Base-by-base conservation (phyloP, 2,888 invertebrate genomes). In the Cheiracanthium punctorium region DNA sequence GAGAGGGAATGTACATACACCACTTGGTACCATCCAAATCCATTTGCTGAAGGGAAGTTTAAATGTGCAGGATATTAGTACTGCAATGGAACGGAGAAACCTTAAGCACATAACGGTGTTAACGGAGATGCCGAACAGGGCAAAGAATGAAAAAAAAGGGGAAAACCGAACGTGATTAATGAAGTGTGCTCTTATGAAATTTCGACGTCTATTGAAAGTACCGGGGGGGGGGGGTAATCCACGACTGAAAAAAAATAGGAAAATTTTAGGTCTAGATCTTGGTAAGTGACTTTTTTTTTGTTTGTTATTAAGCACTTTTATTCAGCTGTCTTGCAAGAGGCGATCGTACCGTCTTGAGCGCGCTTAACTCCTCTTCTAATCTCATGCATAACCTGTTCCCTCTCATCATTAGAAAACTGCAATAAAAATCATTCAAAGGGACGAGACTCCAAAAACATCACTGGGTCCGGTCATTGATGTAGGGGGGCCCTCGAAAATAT, bases 141-240 rank as follows among this genome's bases (percentile, higher is more conserved):
- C n/a, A n/a, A n/a, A n/a, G n/a, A n/a, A n/a, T 17, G 24, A 8
- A 4, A 58, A 24, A 12, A 58, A 24, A 58, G 24, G 24, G 58
- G 58, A 24, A 17, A 17, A 17, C 14, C 2, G 74, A 81, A 74
- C 81, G 65, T 82, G 82, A 82, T 82, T 82, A 82, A 82, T 82
- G 82, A 82, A 75, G 48, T 82, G 82, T 82, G 75, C 69, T 65
- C 41, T 75, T 82, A 82, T 82, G 82, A 82, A 82, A 82, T 82
- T 82, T 58, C 24, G 58, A 24, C 8, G 58, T 24, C 24, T n/a
- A 17, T 24, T 5, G 7, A 20, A 5, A 17, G 17, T 24, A 12
- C 24, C 24, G 0, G 58, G 58, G 58, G 58, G n/a, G n/a, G n/a
- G n/a, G n/a, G n/a, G n/a, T n/a, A 58, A 5, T 58, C 20, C 8